These are phyloP conservation scores for Cataglyphis hispanica DNA, from an alignment of 1,140 invertebrate species.

Conservation along the genomic window DNA sequence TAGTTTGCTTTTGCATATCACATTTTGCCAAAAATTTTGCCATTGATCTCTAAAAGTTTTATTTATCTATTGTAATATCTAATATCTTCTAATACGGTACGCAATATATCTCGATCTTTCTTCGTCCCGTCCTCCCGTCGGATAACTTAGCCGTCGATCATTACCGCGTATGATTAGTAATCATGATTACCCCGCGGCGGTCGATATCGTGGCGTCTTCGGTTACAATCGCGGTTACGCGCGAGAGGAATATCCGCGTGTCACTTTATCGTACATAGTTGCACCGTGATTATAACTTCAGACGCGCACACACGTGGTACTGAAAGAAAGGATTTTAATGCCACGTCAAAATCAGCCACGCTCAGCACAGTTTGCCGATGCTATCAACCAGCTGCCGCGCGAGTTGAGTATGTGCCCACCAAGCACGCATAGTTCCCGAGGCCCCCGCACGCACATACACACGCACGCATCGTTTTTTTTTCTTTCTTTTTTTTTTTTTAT, in stretches of 20 bases:
- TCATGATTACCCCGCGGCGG: conserved; percentile 26
- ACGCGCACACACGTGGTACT: background rate
- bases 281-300: conserved; percentile 61
- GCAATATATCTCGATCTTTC: conserved; percentile 3
- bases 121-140: conserved; percentile 7
- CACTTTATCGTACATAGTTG: conserved; percentile 52
- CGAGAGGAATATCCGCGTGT: conserved; percentile 35
- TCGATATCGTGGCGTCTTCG: conserved; percentile 4
- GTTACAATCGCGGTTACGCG: conserved; percentile 11
- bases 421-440: conserved; percentile 50
- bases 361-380: conserved; percentile 61
- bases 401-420: conserved; percentile 60
- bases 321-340: conserved; percentile 69
- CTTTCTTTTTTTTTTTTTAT: conserved; percentile 55
- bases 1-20: background rate
- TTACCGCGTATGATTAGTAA: conserved; percentile 16
- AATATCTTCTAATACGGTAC: background rate
- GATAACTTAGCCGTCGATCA: conserved; percentile 47
- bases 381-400: conserved; percentile 73
- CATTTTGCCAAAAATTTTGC: background rate
- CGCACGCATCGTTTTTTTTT: too few relatives aligned
- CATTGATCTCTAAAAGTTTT: background rate
- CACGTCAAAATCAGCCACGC: conserved; percentile 64
- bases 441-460: conserved; percentile 21
- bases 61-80: conserved; percentile 7